phyloP scores from a whole-genome alignment of 2,888 invertebrate genomes.

The Archips xylosteana region DNA sequence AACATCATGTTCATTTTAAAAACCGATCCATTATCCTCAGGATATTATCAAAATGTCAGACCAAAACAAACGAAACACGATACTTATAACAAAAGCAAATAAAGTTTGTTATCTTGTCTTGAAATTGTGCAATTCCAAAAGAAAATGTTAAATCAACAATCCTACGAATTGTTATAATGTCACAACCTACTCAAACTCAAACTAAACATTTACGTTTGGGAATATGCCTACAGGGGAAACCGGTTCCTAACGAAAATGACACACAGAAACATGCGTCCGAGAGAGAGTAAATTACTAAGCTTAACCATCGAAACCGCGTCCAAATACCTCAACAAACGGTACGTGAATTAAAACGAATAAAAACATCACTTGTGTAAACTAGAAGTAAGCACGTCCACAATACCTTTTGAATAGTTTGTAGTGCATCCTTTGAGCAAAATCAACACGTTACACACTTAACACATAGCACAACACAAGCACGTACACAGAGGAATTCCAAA shows the following conservation, averaged over 20 bases:
- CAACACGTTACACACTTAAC: constrained; percentile 58
- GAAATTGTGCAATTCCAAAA: constrained; percentile 4
- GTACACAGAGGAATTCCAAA: constrained; percentile 51
- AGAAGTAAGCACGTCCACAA: constrained; percentile 38
- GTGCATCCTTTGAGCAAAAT: constrained; percentile 73
- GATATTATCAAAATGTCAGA: constrained; percentile 3
- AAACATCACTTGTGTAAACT: constrained; percentile 41
- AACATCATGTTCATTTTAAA: not conserved
- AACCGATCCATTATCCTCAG: constrained; percentile 7
- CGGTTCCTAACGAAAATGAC: not conserved
- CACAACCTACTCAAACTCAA: constrained; percentile 7
- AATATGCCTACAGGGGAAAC: not conserved
- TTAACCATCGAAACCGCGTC: not conserved
- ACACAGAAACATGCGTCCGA: not conserved
- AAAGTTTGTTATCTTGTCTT: not conserved
- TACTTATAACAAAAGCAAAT: not conserved
- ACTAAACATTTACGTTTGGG: constrained; percentile 7
- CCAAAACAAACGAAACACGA: constrained; percentile 16
- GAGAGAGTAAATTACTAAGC: constrained; percentile 8
- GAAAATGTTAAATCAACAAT: constrained; percentile 20
- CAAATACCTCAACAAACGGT: not conserved
- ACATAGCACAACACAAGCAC: constrained; percentile 47
- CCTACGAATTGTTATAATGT: constrained; percentile 12
- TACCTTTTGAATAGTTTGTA: constrained; percentile 81
- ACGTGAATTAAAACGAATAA: constrained; percentile 16